phyloP scores from a whole-genome alignment of 2,797 vertebrate genomes.

The Tolypeutes matacus region DNA sequence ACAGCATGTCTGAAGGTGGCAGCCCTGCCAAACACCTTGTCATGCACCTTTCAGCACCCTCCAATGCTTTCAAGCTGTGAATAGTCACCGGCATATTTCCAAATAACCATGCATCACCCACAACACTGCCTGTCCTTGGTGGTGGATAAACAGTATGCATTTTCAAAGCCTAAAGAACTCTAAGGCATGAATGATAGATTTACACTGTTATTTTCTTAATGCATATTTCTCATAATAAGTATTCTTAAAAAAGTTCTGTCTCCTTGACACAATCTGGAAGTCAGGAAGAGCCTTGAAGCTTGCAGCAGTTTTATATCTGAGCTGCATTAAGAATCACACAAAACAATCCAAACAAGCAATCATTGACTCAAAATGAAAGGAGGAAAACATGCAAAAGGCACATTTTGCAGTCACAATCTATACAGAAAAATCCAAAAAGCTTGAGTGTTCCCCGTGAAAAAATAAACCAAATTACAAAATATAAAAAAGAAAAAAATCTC shows the following conservation, averaged over 20 bases:
- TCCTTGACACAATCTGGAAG: neutral
- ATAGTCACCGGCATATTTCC: neutral
- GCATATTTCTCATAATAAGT: neutral
- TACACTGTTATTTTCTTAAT: neutral
- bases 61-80: neutral
- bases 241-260: neutral
- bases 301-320: neutral
- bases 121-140: too few relatives aligned
- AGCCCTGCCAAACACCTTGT: neutral
- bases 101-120: neutral
- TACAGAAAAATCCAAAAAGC: neutral
- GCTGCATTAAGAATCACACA: neutral
- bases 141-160: neutral
- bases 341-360: neutral
- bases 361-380: slow-evolving; percentile 19
- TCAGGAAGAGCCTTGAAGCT: neutral
- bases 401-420: neutral
- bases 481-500: neutral
- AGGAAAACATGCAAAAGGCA: neutral
- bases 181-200: too few relatives aligned
- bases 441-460: neutral
- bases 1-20: neutral
- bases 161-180: neutral
- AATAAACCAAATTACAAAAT: neutral
- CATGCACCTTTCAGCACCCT: neutral